Evolutionary conservation across 2,888 invertebrate species (phyloP).

Genomic region (Tipula vernalis): DNA sequence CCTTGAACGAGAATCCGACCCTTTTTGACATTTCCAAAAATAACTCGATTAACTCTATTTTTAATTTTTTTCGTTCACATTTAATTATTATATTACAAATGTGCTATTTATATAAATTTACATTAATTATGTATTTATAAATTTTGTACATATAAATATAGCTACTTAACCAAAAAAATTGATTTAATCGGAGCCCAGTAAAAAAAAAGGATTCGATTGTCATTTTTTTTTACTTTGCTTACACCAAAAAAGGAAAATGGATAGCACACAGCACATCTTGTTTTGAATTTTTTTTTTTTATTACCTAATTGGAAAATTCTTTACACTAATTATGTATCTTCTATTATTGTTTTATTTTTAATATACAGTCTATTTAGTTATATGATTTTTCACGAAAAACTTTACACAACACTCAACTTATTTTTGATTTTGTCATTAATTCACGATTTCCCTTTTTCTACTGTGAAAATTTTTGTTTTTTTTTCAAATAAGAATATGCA

Average conservation of each 20-base stretch:
- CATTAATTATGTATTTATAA: background rate
- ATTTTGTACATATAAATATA: background rate
- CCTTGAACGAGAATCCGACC: slow-evolving; percentile 7
- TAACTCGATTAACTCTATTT: slow-evolving; percentile 6
- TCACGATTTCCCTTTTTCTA: background rate
- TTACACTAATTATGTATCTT: background rate
- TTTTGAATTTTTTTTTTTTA: background rate
- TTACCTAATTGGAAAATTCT: background rate
- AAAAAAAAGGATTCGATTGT: background rate
- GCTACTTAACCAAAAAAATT: background rate
- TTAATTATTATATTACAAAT: background rate
- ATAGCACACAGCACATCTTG: background rate
- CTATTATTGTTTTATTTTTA: background rate
- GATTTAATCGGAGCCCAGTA: background rate
- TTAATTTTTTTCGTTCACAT: background rate
- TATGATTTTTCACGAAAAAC: background rate
- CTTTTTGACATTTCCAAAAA: slow-evolving; percentile 8
- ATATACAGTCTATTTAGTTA: background rate
- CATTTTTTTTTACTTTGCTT: background rate
- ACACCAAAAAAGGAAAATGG: background rate
- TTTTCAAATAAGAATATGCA: background rate
- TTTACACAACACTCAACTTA: background rate
- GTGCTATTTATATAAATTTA: background rate
- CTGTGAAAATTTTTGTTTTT: background rate
- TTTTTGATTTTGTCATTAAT: background rate